A percentile compares a stretch with the other conserved stretches of the same genome.
These are phyloP conservation scores for Punctoribates punctum DNA, from an alignment of 2,888 invertebrate species.

Conservation along the genomic window DNA sequence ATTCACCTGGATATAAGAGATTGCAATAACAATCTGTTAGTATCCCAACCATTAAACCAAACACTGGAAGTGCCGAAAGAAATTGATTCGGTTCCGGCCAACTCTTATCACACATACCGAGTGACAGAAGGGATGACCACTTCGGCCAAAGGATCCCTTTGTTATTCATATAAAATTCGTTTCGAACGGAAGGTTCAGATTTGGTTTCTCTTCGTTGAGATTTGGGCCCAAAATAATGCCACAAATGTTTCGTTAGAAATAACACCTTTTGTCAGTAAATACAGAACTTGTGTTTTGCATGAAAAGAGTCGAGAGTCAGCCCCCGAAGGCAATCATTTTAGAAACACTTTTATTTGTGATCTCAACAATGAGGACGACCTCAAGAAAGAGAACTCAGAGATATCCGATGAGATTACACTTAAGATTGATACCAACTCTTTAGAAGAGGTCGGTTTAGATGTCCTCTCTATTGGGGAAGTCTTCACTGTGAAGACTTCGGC, in stretches of 20 bases:
- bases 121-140: neutral
- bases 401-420: neutral
- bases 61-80: neutral
- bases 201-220: slow-evolving; percentile 23
- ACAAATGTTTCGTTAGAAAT: neutral
- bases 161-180: slow-evolving; percentile 26
- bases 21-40: neutral
- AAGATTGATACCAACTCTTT: neutral
- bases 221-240: neutral
- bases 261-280: slow-evolving; percentile 13
- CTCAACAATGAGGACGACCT: neutral
- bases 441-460: slow-evolving; percentile 33
- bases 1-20: neutral
- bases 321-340: slow-evolving; percentile 21
- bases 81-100: neutral
- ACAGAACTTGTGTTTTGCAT: slow-evolving; percentile 21
- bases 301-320: slow-evolving; percentile 10
- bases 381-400: neutral
- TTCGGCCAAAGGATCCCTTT: neutral
- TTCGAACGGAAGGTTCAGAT: slow-evolving; percentile 35
- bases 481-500: neutral
- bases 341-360: slow-evolving; percentile 35
- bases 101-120: slow-evolving; percentile 26
- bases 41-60: neutral
- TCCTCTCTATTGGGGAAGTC: slow-evolving; percentile 26